Evolutionary conservation across 2,113 vertebrate genomes (phyloP).

Genomic region (Procapra przewalskii): DNA sequence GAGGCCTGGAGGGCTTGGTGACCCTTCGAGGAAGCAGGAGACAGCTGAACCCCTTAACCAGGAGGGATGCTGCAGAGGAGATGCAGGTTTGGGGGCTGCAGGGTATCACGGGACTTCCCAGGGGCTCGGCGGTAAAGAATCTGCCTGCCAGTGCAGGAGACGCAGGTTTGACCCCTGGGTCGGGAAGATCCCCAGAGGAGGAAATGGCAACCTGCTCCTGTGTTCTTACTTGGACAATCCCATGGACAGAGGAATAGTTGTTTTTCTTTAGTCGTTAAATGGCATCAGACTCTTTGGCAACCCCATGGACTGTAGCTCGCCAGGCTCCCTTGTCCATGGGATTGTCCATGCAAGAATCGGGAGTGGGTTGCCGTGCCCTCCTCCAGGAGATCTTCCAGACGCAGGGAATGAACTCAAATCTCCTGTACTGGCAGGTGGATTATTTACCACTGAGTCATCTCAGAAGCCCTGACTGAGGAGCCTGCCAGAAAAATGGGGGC

Average conservation of each 20-base stretch:
- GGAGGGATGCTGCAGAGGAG: background rate
- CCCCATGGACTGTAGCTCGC: background rate
- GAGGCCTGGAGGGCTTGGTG: background rate
- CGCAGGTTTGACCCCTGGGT: background rate
- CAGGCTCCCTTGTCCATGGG: background rate
- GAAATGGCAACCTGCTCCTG: background rate
- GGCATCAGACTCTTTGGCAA: background rate
- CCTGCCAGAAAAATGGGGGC: background rate
- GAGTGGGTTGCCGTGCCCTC: background rate
- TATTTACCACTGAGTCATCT: background rate
- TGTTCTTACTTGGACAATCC: background rate
- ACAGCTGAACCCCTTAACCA: background rate
- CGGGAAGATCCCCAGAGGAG: background rate
- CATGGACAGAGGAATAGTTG: background rate
- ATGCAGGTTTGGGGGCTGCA: background rate
- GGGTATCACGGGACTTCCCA: fast-evolving
- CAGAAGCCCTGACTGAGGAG: background rate
- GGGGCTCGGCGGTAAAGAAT: background rate
- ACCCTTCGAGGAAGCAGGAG: background rate
- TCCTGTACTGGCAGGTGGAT: background rate
- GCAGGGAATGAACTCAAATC: background rate
- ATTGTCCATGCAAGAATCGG: background rate
- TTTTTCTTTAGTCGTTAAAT: background rate
- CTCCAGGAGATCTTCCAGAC: background rate
- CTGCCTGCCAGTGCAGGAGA: background rate